Conservation (phyloP, 1,140 invertebrate species). For the Drosophila tani region DNA sequence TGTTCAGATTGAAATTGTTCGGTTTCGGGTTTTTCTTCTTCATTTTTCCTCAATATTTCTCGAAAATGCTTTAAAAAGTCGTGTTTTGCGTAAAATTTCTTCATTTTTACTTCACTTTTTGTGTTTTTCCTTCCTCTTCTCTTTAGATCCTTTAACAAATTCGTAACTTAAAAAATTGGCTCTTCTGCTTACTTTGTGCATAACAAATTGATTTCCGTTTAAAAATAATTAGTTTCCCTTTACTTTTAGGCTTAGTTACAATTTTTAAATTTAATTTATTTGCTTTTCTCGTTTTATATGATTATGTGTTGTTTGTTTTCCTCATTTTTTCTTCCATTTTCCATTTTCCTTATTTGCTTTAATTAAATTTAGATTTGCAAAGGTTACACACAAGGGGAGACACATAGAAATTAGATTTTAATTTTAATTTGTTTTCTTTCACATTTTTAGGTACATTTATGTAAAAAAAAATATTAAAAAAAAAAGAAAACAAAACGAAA, state of each 20-base stretch:
- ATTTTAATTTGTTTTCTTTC: constrained; percentile 21
- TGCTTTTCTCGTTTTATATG: constrained; percentile 42
- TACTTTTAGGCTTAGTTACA: constrained; percentile 26
- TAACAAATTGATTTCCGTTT: constrained; percentile 55
- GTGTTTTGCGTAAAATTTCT: constrained; percentile 31
- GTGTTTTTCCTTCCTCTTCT: constrained; percentile 18
- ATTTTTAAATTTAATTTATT: constrained; percentile 33
- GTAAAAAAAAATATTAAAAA: constrained; percentile 23
- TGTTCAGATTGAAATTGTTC: constrained; percentile 76
- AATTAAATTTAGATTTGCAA: constrained; percentile 28
- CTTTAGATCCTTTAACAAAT: constrained; percentile 52
- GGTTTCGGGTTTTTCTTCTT: constrained; percentile 43
- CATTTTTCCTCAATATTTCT: constrained; percentile 63
- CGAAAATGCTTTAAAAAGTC: constrained; percentile 79
- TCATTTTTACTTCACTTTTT: constrained; percentile 6
- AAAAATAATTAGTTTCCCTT: constrained; percentile 41
- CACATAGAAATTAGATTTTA: constrained; percentile 46
- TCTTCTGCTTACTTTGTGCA: constrained; percentile 46
- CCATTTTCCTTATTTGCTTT: neutral
- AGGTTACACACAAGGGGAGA: constrained; percentile 43
- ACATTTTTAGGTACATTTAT: constrained; percentile 57
- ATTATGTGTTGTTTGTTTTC: constrained; percentile 42
- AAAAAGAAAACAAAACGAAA: constrained; percentile 24
- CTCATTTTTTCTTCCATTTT: constrained; percentile 2
- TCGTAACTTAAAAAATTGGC: constrained; percentile 47